phyloP scores from a whole-genome alignment of 2,797 vertebrate genomes.

The Pristis pectinata region DNA sequence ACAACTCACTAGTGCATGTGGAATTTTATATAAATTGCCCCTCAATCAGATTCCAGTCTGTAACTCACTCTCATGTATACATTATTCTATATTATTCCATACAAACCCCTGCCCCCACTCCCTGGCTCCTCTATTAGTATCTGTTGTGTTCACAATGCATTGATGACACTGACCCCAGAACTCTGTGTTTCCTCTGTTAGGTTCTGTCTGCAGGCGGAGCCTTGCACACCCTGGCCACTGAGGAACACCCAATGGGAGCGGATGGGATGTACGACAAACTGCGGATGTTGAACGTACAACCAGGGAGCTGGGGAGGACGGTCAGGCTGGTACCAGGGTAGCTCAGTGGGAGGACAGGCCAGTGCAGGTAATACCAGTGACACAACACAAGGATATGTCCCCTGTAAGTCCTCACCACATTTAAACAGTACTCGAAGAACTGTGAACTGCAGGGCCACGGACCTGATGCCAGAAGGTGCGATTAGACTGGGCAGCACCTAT shows the following conservation, averaged over 20 bases:
- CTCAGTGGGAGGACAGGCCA: conserved; percentile 58
- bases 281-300: conserved; percentile 78
- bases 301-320: conserved; percentile 65
- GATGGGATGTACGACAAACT: conserved; percentile 72
- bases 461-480: no score
- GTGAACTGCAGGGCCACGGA: no score
- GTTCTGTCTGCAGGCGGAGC: conserved; percentile 26
- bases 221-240: conserved; percentile 14
- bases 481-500: no score
- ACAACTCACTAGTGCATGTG: no score
- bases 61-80: background rate
- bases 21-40: no score
- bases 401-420: background rate
- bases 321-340: conserved; percentile 76
- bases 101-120: background rate
- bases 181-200: background rate
- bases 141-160: no score
- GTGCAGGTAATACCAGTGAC: conserved; percentile 41
- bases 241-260: conserved; percentile 46
- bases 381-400: background rate
- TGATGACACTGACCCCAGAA: background rate
- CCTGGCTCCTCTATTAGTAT: no score
- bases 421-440: no score
- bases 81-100: background rate
- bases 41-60: background rate